Evolutionary conservation across 2,797 vertebrate species (phyloP).

Genomic region (Alectoris magna): DNA sequence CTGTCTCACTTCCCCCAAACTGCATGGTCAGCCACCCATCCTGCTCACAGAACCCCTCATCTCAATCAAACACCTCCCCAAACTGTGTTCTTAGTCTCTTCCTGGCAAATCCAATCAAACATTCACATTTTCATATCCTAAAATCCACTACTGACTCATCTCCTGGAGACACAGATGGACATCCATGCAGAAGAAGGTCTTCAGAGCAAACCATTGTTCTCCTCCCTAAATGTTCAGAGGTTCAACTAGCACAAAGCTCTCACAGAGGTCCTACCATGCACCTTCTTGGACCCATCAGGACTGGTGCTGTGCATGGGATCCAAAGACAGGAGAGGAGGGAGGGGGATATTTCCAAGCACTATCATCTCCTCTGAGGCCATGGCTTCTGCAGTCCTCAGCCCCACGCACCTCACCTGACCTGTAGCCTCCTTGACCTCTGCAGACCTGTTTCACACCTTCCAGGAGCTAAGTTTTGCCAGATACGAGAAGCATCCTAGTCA

Average conservation of each 20-base stretch:
- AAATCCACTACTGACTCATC: neutral
- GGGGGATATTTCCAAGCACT: neutral
- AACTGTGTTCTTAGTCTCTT: neutral
- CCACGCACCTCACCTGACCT: fast-evolving
- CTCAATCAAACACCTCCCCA: neutral
- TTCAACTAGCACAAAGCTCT: neutral
- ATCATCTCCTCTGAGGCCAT: fast-evolving
- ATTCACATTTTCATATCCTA: neutral
- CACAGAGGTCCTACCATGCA: fast-evolving
- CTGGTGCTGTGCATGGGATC: neutral
- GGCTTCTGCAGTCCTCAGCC: neutral
- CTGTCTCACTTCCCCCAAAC: fast-evolving
- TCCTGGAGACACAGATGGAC: no score
- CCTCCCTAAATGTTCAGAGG: neutral
- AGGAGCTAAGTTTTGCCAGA: neutral
- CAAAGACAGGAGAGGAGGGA: neutral
- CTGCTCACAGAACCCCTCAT: neutral
- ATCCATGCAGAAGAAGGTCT: neutral
- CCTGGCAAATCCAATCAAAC: neutral
- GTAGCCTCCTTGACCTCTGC: neutral
- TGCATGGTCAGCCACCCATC: neutral
- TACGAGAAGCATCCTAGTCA: no score
- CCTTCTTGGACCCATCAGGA: neutral
- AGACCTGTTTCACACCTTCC: neutral
- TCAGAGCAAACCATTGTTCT: neutral